Conservation (phyloP, 1,140 invertebrate species). For the Tribolium madens region DNA sequence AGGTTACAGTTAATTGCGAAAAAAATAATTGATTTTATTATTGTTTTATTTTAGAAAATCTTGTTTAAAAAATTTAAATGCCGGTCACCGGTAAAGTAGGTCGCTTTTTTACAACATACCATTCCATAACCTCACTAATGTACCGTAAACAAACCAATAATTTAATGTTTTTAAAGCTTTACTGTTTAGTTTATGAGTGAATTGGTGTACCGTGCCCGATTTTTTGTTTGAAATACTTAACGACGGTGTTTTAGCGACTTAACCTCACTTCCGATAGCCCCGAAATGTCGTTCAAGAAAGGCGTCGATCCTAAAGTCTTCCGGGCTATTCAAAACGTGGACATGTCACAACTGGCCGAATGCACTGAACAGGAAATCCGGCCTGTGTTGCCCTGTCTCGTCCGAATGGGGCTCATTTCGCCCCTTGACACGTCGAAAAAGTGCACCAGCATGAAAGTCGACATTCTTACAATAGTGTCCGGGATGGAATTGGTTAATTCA, state of each 20-base stretch:
- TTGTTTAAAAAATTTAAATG: no score
- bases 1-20: no score
- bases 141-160: background rate
- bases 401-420: conserved; percentile 91
- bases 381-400: conserved; percentile 93
- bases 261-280: conserved; percentile 24
- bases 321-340: conserved; percentile 84
- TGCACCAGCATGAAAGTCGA: conserved; percentile 88
- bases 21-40: no score
- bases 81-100: no score
- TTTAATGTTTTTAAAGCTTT: no score
- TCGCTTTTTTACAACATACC: background rate
- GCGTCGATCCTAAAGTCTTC: conserved; percentile 76
- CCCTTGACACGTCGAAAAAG: conserved; percentile 85
- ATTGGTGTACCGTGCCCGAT: background rate
- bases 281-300: conserved; percentile 55
- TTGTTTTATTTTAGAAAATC: no score
- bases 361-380: conserved; percentile 80
- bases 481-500: conserved; percentile 94
- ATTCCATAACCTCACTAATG: background rate
- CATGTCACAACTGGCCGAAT: conserved; percentile 77
- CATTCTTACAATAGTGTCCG: conserved; percentile 88
- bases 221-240: no score
- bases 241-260: background rate
- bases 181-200: background rate